phyloP scores from a whole-genome alignment of 1,140 invertebrate genomes.

The Bombus superbus region DNA sequence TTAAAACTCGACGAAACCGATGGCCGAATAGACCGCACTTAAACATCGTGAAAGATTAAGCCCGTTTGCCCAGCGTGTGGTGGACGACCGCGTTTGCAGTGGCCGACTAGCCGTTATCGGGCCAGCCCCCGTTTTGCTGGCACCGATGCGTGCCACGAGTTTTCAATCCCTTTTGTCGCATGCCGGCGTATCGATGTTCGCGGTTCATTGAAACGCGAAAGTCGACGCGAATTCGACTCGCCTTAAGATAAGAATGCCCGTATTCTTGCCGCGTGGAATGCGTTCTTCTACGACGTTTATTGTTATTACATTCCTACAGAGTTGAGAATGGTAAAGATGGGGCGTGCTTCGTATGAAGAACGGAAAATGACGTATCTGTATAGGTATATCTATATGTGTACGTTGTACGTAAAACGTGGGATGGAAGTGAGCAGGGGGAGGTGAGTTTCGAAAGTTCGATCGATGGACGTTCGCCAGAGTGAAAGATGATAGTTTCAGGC shows the following conservation, averaged over 20 bases:
- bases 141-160: not conserved
- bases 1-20: conserved; percentile 30
- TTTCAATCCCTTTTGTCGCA: conserved; percentile 14
- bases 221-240: not conserved
- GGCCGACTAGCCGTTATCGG: not conserved
- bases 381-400: not conserved
- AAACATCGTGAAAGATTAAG: conserved; percentile 41
- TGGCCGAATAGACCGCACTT: conserved; percentile 6
- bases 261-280: not conserved
- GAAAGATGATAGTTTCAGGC: not conserved
- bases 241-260: not conserved
- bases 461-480: not conserved
- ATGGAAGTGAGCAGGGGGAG: too few relatives aligned
- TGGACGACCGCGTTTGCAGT: conserved; percentile 2
- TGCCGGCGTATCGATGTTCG: conserved; percentile 21
- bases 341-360: not conserved
- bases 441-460: not conserved
- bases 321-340: not conserved
- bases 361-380: not conserved
- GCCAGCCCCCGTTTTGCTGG: not conserved
- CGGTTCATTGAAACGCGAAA: conserved; percentile 28
- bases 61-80: not conserved
- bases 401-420: not conserved
- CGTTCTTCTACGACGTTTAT: conserved; percentile 12
- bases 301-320: not conserved